Conservation (phyloP, 2,888 invertebrate species). For the Sthenelais limicola region DNA sequence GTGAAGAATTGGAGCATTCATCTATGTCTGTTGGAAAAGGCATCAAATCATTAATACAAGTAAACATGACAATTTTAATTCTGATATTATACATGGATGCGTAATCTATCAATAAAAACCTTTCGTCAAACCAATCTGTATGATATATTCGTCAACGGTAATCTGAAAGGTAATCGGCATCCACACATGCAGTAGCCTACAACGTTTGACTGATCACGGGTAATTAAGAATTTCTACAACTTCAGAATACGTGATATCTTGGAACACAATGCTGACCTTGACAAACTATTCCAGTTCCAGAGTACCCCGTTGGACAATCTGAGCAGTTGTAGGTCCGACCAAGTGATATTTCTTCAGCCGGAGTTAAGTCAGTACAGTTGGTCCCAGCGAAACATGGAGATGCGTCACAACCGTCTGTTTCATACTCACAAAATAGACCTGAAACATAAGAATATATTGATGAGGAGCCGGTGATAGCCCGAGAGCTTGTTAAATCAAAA, state of each 20-base stretch:
- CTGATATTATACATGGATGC: no score
- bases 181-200: no score
- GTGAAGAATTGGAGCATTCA: constrained; percentile 29
- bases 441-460: not conserved
- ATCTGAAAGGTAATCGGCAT: no score
- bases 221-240: no score
- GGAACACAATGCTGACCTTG: not conserved
- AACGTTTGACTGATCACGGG: no score
- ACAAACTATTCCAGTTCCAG: not conserved
- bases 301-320: constrained; percentile 10
- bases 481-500: no score
- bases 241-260: no score
- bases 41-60: not conserved
- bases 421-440: constrained; percentile 20
- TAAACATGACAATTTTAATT: no score
- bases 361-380: constrained; percentile 20
- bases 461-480: no score
- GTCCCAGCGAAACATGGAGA: constrained; percentile 16
- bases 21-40: constrained; percentile 8
- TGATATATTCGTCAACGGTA: no score
- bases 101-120: no score
- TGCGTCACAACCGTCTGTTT: constrained; percentile 1
- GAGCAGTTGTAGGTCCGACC: constrained; percentile 32
- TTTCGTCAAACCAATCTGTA: no score
- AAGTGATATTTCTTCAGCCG: not conserved